Percentiles rank a stretch among this genome's conserved stretches.
Conservation (phyloP, 2,888 invertebrate species). For the Choreutis nemorana region DNA sequence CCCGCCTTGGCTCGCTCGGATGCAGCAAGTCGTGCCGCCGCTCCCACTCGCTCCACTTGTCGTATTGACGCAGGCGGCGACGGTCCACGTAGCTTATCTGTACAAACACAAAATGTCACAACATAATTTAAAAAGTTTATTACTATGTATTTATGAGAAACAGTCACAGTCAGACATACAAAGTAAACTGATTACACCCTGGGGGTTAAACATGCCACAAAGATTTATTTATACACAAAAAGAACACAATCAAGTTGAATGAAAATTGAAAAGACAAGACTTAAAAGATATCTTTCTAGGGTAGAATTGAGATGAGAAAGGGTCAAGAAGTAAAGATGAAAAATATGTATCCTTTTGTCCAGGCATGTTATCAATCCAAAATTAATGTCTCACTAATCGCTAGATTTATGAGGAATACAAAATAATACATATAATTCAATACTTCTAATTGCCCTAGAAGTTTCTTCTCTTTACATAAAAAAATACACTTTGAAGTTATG, state of each 20-base stretch:
- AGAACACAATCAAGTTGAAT: background rate
- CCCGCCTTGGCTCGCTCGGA: conserved; percentile 74
- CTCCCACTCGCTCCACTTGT: conserved; percentile 77
- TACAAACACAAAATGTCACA: background rate
- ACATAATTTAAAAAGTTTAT: no score
- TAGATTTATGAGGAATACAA: background rate
- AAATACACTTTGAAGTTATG: background rate
- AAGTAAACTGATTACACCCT: no score
- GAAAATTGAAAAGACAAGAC: background rate
- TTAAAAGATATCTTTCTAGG: background rate
- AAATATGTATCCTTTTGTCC: no score
- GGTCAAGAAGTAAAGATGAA: no score
- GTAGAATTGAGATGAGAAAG: no score
- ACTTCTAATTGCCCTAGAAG: background rate
- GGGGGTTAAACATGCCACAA: no score
- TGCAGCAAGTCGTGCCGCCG: conserved; percentile 75
- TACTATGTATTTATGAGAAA: no score
- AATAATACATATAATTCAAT: background rate
- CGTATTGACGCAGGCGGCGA: conserved; percentile 73
- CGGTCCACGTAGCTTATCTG: conserved; percentile 83
- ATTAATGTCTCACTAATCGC: background rate
- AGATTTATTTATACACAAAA: no score
- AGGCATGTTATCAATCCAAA: background rate
- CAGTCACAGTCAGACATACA: no score
- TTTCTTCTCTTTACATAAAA: background rate